A percentile compares a stretch with the other conserved stretches of the same genome.
These are phyloP conservation scores for Gorsachius goisagi DNA, from an alignment of 2,113 vertebrate genomes.

Conservation along the genomic window DNA sequence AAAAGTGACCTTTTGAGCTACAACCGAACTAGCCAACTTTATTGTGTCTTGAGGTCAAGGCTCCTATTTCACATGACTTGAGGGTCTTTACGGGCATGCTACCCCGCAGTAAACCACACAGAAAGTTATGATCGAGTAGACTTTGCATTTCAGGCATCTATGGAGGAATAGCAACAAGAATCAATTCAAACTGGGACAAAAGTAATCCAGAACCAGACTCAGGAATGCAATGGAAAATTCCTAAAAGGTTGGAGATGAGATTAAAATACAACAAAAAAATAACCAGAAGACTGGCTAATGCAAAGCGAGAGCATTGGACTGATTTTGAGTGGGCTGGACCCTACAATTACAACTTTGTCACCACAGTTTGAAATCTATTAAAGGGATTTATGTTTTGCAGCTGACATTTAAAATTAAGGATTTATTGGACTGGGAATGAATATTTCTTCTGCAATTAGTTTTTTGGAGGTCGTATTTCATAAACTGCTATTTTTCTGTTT, in stretches of 20 bases:
- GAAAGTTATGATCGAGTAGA: slow-evolving; percentile 50
- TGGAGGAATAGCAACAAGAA: slow-evolving; percentile 14
- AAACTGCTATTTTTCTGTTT: slow-evolving; percentile 55
- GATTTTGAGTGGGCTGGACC: slow-evolving; percentile 44
- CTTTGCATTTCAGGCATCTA: slow-evolving; percentile 1
- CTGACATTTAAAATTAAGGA: slow-evolving; percentile 74
- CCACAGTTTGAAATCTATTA: slow-evolving; percentile 70
- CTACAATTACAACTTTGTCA: slow-evolving; percentile 59
- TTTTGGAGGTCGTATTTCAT: slow-evolving; percentile 66
- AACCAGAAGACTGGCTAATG: neutral
- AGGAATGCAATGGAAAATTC: slow-evolving; percentile 53
- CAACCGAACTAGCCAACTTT: slow-evolving; percentile 43
- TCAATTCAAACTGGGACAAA: slow-evolving; percentile 29
- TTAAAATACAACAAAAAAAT: slow-evolving; percentile 20
- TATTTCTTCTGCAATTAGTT: slow-evolving; percentile 70
- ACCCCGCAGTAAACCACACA: slow-evolving; percentile 43
- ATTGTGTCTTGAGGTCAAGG: slow-evolving; percentile 58
- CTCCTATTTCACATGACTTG: slow-evolving; percentile 53
- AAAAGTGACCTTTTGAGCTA: slow-evolving; percentile 65
- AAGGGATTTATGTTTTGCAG: slow-evolving; percentile 70
- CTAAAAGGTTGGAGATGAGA: neutral
- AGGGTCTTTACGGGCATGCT: slow-evolving; percentile 38
- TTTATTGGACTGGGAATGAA: slow-evolving; percentile 69
- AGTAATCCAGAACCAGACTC: slow-evolving; percentile 20
- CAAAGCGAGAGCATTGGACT: neutral